phyloP scores from a whole-genome alignment of 1,140 invertebrate species.

The Oppia nitens region DNA sequence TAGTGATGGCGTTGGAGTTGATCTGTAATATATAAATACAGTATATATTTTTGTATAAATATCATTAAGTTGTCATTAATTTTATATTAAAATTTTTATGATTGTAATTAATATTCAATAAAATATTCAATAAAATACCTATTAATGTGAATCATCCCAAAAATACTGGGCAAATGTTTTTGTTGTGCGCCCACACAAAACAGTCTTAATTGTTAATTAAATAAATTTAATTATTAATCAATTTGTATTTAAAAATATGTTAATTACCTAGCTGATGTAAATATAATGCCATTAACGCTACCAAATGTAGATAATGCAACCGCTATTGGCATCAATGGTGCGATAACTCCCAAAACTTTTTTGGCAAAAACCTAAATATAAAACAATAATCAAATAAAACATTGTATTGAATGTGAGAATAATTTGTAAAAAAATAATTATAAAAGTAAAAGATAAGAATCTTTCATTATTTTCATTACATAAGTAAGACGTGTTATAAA shows the following conservation, averaged over 20 bases:
- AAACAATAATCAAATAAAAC: too few species aligned
- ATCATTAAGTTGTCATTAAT: too few species aligned
- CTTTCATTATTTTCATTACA: too few species aligned
- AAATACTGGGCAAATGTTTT: slow-evolving; percentile 66
- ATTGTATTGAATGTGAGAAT: too few species aligned
- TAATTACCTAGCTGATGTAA: slow-evolving; percentile 29
- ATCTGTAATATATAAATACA: too few species aligned
- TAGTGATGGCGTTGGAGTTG: slow-evolving; percentile 69
- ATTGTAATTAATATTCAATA: too few species aligned
- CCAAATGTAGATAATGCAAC: slow-evolving; percentile 70
- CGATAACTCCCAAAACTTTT: slow-evolving; percentile 18
- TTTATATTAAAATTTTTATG: too few species aligned
- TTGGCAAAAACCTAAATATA: slow-evolving; percentile 44
- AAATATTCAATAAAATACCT: too few species aligned
- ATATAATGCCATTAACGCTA: slow-evolving; percentile 68
- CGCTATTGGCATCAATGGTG: slow-evolving; percentile 58
- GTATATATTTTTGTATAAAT: too few species aligned
- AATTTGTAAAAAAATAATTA: too few species aligned
- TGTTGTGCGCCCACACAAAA: slow-evolving; percentile 82
- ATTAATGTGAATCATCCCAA: slow-evolving; percentile 71
- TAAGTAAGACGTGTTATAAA: too few species aligned
- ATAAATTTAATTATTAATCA: not conserved
- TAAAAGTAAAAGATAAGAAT: too few species aligned
- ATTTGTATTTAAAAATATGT: slow-evolving; percentile 37
- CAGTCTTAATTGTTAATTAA: slow-evolving; percentile 30